Percentiles rank a stretch among this genome's conserved stretches.
Conservation (phyloP, 2,888 invertebrate genomes). For the Apoderus coryli region DNA sequence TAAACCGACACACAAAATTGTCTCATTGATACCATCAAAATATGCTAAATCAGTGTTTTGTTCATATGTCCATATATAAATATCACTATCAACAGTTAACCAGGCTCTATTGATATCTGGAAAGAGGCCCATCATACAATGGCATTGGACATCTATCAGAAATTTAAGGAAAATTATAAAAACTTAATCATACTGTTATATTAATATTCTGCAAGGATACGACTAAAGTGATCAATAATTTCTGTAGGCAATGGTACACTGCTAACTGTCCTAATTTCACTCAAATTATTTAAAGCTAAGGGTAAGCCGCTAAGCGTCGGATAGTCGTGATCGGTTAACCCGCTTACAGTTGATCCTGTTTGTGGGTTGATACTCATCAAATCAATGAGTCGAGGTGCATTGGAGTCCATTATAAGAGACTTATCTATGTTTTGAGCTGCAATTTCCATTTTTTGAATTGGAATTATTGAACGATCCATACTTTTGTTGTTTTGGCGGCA, state of each 20-base stretch:
- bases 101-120: constrained; percentile 92
- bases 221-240: constrained; percentile 87
- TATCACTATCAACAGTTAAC: constrained; percentile 94
- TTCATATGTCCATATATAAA: constrained; percentile 97
- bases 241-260: constrained; percentile 85
- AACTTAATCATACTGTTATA: no score
- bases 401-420: constrained; percentile 52
- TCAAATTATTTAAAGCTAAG: constrained; percentile 50
- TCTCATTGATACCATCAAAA: constrained; percentile 88
- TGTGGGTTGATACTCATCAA: constrained; percentile 49
- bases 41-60: constrained; percentile 90
- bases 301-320: constrained; percentile 60
- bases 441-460: constrained; percentile 52
- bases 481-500: constrained; percentile 13
- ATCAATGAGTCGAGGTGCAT: constrained; percentile 57
- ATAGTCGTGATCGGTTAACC: constrained; percentile 82
- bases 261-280: constrained; percentile 64
- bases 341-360: constrained; percentile 74
- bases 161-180: no score
- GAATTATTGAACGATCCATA: constrained; percentile 32
- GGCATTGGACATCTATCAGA: constrained; percentile 75
- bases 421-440: constrained; percentile 71
- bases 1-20: constrained; percentile 85
- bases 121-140: constrained; percentile 94
- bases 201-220: no score